Percentiles rank a stretch among this genome's conserved stretches.
Evolutionary conservation across 2,113 vertebrate genomes (phyloP).

Genomic region (Corvus moneduloides): DNA sequence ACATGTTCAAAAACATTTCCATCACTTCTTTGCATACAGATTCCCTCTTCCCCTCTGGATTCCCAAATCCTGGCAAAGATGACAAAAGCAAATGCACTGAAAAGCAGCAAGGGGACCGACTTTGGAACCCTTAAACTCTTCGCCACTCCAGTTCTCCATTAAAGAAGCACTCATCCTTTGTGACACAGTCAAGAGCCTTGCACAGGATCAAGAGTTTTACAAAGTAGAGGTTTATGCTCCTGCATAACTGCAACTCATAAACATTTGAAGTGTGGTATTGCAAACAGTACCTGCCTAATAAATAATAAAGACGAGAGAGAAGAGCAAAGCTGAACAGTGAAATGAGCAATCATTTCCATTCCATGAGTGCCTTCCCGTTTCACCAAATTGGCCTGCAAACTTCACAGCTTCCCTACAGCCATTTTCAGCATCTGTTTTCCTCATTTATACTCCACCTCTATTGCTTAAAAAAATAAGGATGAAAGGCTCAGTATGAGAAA

Average conservation of each 20-base stretch:
- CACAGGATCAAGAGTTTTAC: not conserved
- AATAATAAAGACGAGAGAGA: not conserved
- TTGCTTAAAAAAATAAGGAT: not conserved
- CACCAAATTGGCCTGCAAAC: not conserved
- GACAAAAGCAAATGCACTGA: not conserved
- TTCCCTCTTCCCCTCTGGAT: not conserved
- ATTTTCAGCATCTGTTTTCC: not conserved
- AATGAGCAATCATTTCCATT: constrained; percentile 6
- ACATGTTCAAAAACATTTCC: not conserved
- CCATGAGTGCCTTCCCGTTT: not conserved
- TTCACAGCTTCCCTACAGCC: not conserved
- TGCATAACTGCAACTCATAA: not conserved
- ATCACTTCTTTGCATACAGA: not conserved
- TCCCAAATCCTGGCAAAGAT: not conserved
- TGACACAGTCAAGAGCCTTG: not conserved
- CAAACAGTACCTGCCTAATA: not conserved
- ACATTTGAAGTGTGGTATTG: not conserved
- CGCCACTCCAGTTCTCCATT: not conserved
- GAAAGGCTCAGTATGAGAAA: not conserved
- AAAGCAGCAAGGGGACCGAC: not conserved
- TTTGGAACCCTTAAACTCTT: not conserved
- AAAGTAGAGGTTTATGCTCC: not conserved
- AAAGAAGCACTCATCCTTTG: not conserved
- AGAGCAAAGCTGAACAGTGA: not conserved
- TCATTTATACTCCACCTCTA: not conserved